phyloP scores from a whole-genome alignment of 2,797 vertebrate species.

The Ambastaia sidthimunki region DNA sequence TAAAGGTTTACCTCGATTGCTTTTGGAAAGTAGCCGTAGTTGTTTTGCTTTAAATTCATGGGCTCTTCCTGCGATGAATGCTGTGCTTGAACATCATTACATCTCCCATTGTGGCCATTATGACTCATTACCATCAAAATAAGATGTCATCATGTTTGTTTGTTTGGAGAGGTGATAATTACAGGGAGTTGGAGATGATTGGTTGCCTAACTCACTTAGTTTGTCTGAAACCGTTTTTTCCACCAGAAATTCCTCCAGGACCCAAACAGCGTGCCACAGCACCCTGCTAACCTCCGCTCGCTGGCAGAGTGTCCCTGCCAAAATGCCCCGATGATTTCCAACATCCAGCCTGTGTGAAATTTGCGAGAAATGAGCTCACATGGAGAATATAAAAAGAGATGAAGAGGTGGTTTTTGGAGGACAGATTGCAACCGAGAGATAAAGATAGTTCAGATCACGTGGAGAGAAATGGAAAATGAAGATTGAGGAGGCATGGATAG shows the following conservation, averaged over 20 bases:
- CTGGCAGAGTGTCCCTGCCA: slow-evolving; percentile 26
- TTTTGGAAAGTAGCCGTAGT: slow-evolving; percentile 16
- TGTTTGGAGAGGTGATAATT: slow-evolving; percentile 60
- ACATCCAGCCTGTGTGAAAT: slow-evolving; percentile 50
- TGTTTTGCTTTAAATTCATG: slow-evolving; percentile 32
- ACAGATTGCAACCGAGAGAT: slow-evolving; percentile 44
- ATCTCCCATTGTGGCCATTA: slow-evolving; percentile 58
- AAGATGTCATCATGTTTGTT: slow-evolving; percentile 61
- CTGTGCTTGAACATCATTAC: slow-evolving; percentile 50
- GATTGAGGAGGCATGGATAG: slow-evolving; percentile 22
- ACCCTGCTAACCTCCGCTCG: slow-evolving; percentile 42
- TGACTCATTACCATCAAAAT: slow-evolving; percentile 61
- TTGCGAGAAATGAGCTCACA: slow-evolving; percentile 54
- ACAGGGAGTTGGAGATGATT: slow-evolving; percentile 40
- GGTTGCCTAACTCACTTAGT: slow-evolving; percentile 22
- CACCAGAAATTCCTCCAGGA: slow-evolving; percentile 49
- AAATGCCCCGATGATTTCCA: slow-evolving; percentile 53
- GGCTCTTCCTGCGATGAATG: slow-evolving; percentile 37
- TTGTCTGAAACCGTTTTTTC: slow-evolving; percentile 16
- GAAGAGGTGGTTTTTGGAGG: slow-evolving; percentile 43
- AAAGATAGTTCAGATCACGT: slow-evolving; percentile 42
- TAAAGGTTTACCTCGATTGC: slow-evolving; percentile 42
- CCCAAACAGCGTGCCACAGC: slow-evolving; percentile 8
- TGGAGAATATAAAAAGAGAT: slow-evolving; percentile 47
- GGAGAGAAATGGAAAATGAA: slow-evolving; percentile 20